Evolutionary conservation across 2,888 invertebrate genomes (phyloP).

Genomic region (Dendrolimus houi): DNA sequence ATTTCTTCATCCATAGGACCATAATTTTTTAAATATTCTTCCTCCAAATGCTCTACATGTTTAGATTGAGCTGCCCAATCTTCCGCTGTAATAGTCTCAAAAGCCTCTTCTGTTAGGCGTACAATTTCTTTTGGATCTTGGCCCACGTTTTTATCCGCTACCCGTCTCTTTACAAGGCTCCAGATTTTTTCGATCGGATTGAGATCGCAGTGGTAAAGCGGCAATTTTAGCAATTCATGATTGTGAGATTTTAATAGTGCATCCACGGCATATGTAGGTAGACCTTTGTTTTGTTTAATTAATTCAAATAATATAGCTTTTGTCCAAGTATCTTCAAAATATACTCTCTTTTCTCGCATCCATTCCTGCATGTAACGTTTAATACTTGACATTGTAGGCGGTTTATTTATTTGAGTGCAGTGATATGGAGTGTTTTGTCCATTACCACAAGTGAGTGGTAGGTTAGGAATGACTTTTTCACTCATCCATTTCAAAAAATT

Average conservation of each 20-base stretch:
- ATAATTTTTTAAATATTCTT: conserved; percentile 5
- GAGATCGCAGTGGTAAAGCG: no score
- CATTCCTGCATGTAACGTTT: conserved; percentile 1
- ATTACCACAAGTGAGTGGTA: no score
- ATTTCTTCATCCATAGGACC: conserved; percentile 6
- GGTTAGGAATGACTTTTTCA: no score
- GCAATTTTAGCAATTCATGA: no score
- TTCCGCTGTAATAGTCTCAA: not conserved
- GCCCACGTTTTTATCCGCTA: conserved; percentile 15
- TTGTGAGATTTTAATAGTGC: no score
- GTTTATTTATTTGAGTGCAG: no score
- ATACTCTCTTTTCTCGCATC: not conserved
- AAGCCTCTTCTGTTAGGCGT: conserved; percentile 8
- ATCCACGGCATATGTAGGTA: no score
- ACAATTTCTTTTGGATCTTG: conserved; percentile 6
- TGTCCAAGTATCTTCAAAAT: not conserved
- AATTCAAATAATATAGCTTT: not conserved
- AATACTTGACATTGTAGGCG: no score
- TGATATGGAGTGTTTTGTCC: no score
- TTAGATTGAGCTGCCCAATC: conserved; percentile 6
- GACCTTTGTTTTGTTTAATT: no score
- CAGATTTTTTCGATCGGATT: no score
- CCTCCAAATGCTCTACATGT: conserved; percentile 10
- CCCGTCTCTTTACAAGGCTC: conserved; percentile 12
- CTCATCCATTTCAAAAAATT: no score